A percentile compares a stretch with the other conserved stretches of the same genome.
phyloP scores from a whole-genome alignment of 2,797 vertebrate genomes.

The Aldrovandia affinis region DNA sequence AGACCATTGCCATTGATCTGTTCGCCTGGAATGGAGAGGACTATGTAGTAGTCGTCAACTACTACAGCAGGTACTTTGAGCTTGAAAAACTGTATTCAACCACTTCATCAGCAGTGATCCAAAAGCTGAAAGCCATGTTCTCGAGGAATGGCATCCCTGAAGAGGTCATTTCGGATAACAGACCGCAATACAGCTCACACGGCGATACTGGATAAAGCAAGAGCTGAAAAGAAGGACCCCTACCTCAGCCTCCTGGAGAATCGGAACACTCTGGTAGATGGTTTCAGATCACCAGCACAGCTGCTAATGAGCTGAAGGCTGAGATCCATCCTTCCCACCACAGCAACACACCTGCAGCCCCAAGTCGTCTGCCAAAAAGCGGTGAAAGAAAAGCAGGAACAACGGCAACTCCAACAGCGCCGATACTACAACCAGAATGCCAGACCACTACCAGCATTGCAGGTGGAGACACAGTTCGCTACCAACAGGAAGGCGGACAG shows the following conservation, averaged over 20 bases:
- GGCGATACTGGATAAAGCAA: not conserved
- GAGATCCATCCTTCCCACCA: not conserved
- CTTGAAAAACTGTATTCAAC: not conserved
- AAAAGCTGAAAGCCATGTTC: not conserved
- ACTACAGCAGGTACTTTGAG: not conserved
- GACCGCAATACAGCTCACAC: too few species aligned
- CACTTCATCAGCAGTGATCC: not conserved
- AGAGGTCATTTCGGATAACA: too few species aligned
- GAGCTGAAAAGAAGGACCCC: not conserved
- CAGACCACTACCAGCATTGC: not conserved
- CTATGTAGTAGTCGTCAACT: not conserved
- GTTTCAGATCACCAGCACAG: not conserved
- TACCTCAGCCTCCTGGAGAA: constrained; percentile 1
- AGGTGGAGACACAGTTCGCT: not conserved
- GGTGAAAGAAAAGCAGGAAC: not conserved
- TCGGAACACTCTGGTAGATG: not conserved
- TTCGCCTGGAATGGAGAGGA: not conserved
- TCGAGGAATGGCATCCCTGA: too few species aligned
- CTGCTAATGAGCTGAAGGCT: constrained; percentile 1
- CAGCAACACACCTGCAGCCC: too few species aligned
- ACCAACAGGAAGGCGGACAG: too few species aligned
- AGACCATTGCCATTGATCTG: not conserved
- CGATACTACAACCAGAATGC: not conserved
- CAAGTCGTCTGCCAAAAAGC: not conserved
- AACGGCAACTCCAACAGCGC: not conserved